Conservation (phyloP, 1,140 invertebrate genomes). For the Gryllus bimaculatus region DNA sequence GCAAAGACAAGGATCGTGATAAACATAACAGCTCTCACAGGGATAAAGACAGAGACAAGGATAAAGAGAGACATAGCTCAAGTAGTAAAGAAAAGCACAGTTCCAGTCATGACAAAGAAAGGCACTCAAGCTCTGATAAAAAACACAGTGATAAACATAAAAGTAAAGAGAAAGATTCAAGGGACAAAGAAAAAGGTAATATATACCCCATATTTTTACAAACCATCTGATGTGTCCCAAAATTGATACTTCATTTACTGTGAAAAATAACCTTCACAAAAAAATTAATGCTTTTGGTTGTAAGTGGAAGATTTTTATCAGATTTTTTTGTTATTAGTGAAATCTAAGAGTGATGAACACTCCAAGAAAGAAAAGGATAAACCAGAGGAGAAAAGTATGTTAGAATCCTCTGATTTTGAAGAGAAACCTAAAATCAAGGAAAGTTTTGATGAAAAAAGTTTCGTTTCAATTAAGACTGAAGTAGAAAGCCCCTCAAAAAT, state of each 20-base stretch:
- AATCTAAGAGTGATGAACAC: neutral
- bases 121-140: conserved; percentile 22
- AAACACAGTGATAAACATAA: conserved; percentile 37
- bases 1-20: conserved; percentile 41
- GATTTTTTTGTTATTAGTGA: neutral
- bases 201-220: neutral
- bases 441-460: neutral
- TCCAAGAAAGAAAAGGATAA: conserved; percentile 6
- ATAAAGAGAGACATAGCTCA: conserved; percentile 38
- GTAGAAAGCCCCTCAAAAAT: neutral
- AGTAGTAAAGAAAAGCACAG: conserved; percentile 9
- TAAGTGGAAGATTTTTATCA: neutral
- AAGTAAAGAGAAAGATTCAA: conserved; percentile 30
- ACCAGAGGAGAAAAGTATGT: neutral
- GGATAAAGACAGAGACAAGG: conserved; percentile 29
- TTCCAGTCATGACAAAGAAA: conserved; percentile 33
- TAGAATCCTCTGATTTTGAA: neutral
- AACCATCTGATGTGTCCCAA: too few species aligned
- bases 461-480: neutral
- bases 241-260: neutral
- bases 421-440: neutral
- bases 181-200: conserved; percentile 13
- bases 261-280: neutral
- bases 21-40: conserved; percentile 17
- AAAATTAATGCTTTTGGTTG: neutral